A percentile compares a stretch with the other conserved stretches of the same genome.
Evolutionary conservation across 30 jellyfish, hydroid and myxozoan species (phyloP).

Genomic region (Pelagia noctiluca): DNA sequence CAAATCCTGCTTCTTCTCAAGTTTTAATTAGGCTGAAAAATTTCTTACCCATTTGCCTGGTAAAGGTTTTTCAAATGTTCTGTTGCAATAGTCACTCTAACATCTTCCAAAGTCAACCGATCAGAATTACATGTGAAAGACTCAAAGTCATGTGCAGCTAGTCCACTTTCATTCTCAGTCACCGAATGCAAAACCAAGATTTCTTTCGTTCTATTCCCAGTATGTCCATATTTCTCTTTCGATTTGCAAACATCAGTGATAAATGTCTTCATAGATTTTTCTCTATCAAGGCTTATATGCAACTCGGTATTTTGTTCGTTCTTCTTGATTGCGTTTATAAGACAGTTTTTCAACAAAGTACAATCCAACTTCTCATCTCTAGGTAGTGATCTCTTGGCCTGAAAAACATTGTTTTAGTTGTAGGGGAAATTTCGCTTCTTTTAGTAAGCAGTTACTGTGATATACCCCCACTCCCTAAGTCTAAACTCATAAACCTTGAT

Average conservation of each 20-base stretch:
- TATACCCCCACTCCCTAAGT: too few species aligned
- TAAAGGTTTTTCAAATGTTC: slow-evolving; percentile 34
- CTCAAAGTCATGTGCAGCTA: too few species aligned
- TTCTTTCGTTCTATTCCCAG: neutral
- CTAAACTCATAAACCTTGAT: too few species aligned
- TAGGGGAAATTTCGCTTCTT: too few species aligned
- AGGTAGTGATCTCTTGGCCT: too few species aligned
- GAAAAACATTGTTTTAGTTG: too few species aligned
- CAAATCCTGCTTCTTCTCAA: too few species aligned
- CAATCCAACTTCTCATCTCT: too few species aligned
- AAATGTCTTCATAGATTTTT: neutral
- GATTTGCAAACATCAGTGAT: neutral
- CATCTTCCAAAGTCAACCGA: neutral
- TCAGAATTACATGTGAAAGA: neutral
- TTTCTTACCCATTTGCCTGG: slow-evolving; percentile 36
- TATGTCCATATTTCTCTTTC: neutral
- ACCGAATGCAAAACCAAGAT: neutral
- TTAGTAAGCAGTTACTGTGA: too few species aligned
- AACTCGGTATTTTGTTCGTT: slow-evolving; percentile 27
- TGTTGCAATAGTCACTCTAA: slow-evolving; percentile 38
- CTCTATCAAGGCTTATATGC: slow-evolving; percentile 18
- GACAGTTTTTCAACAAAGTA: too few species aligned
- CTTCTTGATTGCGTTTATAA: neutral
- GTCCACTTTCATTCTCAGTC: neutral
- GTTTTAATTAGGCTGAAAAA: neutral